Conservation (phyloP, 2,888 invertebrate species). For the Rambutsinella grinnellia region DNA sequence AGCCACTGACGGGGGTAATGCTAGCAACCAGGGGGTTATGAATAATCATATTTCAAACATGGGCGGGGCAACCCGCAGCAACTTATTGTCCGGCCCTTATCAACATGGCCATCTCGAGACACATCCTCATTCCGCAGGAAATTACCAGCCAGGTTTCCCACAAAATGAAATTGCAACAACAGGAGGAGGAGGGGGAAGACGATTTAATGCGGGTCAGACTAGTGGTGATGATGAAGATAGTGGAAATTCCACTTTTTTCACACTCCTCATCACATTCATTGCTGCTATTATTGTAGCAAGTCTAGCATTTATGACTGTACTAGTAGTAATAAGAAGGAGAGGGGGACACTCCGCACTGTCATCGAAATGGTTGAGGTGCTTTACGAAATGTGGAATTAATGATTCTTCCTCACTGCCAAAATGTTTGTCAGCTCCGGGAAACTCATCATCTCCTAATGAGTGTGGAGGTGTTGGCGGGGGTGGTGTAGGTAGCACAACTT, state of each 20-base stretch:
- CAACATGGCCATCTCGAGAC: conserved; percentile 52
- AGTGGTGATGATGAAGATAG: conserved; percentile 15
- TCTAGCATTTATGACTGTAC: conserved; percentile 20
- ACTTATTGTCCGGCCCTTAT: conserved; percentile 46
- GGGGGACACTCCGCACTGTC: conserved; percentile 13
- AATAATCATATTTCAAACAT: conserved; percentile 58
- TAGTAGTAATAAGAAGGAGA: conserved; percentile 21
- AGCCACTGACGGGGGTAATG: conserved; percentile 6
- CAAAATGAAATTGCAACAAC: conserved; percentile 39
- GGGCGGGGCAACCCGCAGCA: conserved; percentile 50
- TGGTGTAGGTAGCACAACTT: not conserved
- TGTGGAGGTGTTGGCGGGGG: conserved; percentile 11
- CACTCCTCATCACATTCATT: conserved; percentile 33
- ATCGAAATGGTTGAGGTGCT: conserved; percentile 10
- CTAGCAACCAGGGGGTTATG: conserved; percentile 39
- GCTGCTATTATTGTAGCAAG: conserved; percentile 32
- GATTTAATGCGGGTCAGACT: conserved; percentile 19
- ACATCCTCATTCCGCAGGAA: conserved; percentile 54
- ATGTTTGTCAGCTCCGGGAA: conserved; percentile 20
- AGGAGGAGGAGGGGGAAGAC: conserved; percentile 43
- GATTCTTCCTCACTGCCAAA: conserved; percentile 69
- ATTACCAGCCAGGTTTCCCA: conserved; percentile 50
- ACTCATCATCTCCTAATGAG: conserved; percentile 34
- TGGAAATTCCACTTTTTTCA: conserved; percentile 45
- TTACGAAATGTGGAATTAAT: conserved; percentile 43